A percentile compares a stretch with the other conserved stretches of the same genome.
Evolutionary conservation across 2,888 invertebrate species (phyloP).

Genomic region (Tiliacea aurago): DNA sequence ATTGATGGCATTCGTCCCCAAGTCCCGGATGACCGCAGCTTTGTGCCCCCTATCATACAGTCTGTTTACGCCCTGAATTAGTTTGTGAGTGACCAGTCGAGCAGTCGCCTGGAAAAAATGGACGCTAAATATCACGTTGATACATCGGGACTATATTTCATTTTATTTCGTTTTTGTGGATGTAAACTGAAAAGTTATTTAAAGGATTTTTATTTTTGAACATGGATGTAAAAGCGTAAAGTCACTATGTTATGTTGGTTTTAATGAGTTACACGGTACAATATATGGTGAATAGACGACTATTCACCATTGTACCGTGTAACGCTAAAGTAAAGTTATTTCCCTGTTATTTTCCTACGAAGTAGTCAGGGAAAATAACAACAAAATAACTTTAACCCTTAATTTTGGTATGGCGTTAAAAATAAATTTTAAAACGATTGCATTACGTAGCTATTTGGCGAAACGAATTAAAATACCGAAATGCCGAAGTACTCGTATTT

Average conservation of each 20-base stretch:
- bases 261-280: not conserved
- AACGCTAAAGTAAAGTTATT: too few species aligned
- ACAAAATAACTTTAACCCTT: not conserved
- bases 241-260: not conserved
- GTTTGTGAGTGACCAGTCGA: conserved; percentile 60
- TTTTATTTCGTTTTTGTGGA: conserved; percentile 36
- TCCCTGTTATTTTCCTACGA: too few species aligned
- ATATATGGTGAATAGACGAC: not conserved
- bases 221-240: not conserved
- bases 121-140: conserved; percentile 55
- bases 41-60: conserved; percentile 64
- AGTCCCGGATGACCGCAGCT: conserved; percentile 72
- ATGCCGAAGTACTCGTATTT: not conserved
- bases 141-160: conserved; percentile 43
- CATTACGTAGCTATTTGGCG: not conserved
- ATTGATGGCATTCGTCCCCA: conserved; percentile 79
- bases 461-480: not conserved
- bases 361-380: too few species aligned
- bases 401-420: not conserved
- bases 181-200: conserved; percentile 23
- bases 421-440: not conserved
- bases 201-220: not conserved
- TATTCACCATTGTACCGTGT: too few species aligned
- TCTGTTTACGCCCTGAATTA: conserved; percentile 64
- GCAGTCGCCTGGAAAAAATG: conserved; percentile 64